phyloP scores from a whole-genome alignment of 2,797 vertebrate genomes.

The Premnoplex brunnescens region DNA sequence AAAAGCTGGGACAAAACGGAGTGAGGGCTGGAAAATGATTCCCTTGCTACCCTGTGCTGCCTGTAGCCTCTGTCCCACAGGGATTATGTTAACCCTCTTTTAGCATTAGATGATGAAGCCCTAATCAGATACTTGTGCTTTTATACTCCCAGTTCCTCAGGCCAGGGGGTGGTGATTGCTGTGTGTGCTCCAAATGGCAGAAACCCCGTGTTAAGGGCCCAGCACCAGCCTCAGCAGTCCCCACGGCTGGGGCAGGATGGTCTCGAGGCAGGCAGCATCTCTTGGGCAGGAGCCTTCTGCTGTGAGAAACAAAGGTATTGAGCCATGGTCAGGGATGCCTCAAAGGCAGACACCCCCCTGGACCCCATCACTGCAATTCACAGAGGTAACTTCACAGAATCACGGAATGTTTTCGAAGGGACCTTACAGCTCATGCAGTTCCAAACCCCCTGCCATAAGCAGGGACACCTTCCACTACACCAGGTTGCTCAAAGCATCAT shows the following conservation, averaged over 20 bases:
- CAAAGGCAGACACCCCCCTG: neutral
- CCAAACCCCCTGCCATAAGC: neutral
- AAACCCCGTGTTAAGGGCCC: rapidly evolving
- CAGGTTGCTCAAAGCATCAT: neutral
- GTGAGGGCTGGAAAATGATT: rapidly evolving
- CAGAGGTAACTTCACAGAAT: neutral
- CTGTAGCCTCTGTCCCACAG: neutral
- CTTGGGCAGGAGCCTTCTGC: neutral
- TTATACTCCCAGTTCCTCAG: neutral
- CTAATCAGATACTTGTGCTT: neutral
- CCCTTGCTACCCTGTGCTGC: neutral
- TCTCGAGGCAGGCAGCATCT: neutral
- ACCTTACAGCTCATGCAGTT: neutral
- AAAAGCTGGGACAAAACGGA: neutral
- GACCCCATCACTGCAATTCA: neutral
- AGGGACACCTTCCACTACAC: neutral
- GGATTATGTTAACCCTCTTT: neutral
- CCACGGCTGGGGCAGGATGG: neutral
- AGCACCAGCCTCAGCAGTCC: neutral
- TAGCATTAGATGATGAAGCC: neutral
- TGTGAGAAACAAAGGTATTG: neutral
- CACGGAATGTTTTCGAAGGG: neutral
- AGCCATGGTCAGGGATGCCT: neutral
- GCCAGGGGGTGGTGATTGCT: neutral
- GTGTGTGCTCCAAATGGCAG: neutral